Evolutionary conservation across 1,140 invertebrate species (phyloP), one percentile per base, ranked within the genome.

Genomic region (Magallana gigas): DNA sequence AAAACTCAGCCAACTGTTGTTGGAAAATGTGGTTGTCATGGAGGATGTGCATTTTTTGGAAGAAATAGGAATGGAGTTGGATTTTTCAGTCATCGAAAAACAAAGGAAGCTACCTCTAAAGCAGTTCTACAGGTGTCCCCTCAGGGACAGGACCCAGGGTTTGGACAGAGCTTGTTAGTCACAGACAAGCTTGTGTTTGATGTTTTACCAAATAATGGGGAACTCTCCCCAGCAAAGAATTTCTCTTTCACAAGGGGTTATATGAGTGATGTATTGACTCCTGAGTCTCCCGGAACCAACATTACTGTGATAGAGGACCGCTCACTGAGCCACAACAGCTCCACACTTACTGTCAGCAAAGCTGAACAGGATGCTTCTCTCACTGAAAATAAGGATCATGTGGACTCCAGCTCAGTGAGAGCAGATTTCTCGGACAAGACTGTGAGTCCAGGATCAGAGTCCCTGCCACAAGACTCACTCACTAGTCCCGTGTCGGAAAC

Each of bases 31-130:
- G 98, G 98, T 0, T 99, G 99, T 95, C 97, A 97, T 68, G 99
- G 99, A 3, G 98, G 98, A 0, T 99, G 98, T 93, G 95, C 96
- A 16, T 99, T 99, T 95, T 99, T 99, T 94, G 98, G 98, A 6
- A 97, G 92, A 18, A 95, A 95, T 90, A 92, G 91, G 86, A 98
- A 98, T 94, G 98, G 98, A 0, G 94, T 96, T 23, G 96, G 96
- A 90, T 98, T 99, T 94, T 98, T 99, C 87, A 97, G 98, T 92
- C 97, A 98, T 0, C 97, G 96, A 90, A 96, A 96, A 80, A 87
- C 88, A 56, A 90, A 90, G 68, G 92, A 93, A 58, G 90, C 36
- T 7, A 90, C 80, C 64, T 90, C 89, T 68, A 90, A 87, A 84
- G 92, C 91, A 80, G 93, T 94, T 8, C 89, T 93, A 8, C 92